A percentile compares a stretch with the other conserved stretches of the same genome.
Evolutionary conservation across 2,888 invertebrate species (phyloP).

Genomic region (Coenonympha glycerion): DNA sequence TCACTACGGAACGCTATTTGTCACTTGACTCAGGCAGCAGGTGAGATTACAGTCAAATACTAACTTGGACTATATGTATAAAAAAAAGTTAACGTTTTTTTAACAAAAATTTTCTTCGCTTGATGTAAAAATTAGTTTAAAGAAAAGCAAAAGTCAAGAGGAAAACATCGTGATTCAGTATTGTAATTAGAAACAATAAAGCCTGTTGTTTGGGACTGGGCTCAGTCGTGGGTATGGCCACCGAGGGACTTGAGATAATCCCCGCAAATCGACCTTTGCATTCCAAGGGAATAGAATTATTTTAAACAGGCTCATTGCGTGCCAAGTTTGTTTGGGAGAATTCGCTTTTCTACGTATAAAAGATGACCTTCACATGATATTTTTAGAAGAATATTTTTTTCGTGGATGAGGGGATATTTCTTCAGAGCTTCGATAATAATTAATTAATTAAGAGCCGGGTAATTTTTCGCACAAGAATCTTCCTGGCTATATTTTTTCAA

Average conservation of each 20-base stretch:
- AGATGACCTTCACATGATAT: too few relatives aligned
- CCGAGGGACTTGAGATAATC: slow-evolving; percentile 1
- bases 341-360: not conserved
- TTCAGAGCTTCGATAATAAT: too few relatives aligned
- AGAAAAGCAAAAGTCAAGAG: slow-evolving; percentile 1
- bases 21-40: too few relatives aligned
- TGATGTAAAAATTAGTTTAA: not conserved
- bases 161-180: not conserved
- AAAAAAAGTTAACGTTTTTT: not conserved
- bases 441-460: too few relatives aligned
- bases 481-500: too few relatives aligned
- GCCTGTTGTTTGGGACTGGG: slow-evolving; percentile 5
- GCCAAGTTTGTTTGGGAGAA: not conserved
- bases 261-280: slow-evolving; percentile 8
- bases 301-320: slow-evolving; percentile 4
- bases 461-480: too few relatives aligned
- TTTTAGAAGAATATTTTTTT: too few relatives aligned
- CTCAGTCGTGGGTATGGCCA: not conserved
- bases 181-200: slow-evolving; percentile 9
- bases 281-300: slow-evolving; percentile 7
- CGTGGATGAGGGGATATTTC: too few relatives aligned
- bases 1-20: too few relatives aligned
- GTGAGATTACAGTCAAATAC: too few relatives aligned
- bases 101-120: not conserved
- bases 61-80: too few relatives aligned